Evolutionary conservation across 2,888 invertebrate genomes (phyloP), one percentile per base, ranked within the genome.

Genomic region (Lottia gigantea): DNA sequence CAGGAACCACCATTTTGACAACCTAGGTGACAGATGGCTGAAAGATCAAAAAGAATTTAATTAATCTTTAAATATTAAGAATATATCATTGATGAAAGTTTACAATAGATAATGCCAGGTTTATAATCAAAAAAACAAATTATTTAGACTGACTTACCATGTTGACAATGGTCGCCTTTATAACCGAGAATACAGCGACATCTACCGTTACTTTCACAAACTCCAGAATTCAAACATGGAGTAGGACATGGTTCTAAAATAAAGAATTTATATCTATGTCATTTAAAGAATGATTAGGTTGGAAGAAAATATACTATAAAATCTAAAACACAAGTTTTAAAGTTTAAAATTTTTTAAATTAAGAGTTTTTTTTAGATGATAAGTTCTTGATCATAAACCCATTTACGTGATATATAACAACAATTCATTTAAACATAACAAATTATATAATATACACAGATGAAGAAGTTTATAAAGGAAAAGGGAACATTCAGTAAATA

Each of bases 1-100:
- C 85, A 85, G 1, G 70, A 67, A 8, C 84, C 85, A 8, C 82
- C 82, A 71, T 85, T 82, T n/a, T 74, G 64, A 75, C 85, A 85
- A 0, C 72, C 74, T 15, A 78, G 75, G 12, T 72, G 63, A 71
- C 82, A 82, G 6, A 68, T 71, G 11, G 76, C 81, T 81, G 66
- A 19, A 75, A 72, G 12, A n/a, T 4, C 25, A 63, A 23, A 63
- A 19, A 1, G 7, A 14, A 23, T 61, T 19, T 0, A 61, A 61
- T 61, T 25, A 8, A 1, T 23, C 3, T 19, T 19, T 19, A n/a
- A n/a, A n/a, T n/a, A n/a, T n/a, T n/a, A 55, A n/a, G 55, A 55
- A 19, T 2, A 19, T 55, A 2, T n/a, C n/a, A n/a, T 55, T 61
- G 61, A 61, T 23, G 46, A 45, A 40, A 40, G 40, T 40, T 40